Evolutionary conservation across 2,888 invertebrate species (phyloP), one percentile per base, ranked within the genome.

Genomic region (Elmis aenea): DNA sequence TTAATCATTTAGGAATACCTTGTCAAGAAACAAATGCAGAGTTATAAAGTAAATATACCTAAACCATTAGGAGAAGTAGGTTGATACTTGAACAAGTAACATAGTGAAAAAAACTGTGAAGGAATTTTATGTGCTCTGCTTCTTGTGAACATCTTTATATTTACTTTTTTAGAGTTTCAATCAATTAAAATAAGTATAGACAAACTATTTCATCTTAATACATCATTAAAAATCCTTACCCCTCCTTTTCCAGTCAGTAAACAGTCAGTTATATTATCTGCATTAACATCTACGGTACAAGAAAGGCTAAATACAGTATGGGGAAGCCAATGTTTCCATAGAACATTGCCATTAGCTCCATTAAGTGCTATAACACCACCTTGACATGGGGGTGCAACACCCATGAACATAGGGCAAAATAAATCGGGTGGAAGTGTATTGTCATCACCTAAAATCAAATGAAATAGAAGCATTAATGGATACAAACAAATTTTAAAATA

Each of bases 331-430:
- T 77, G 75, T 22, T 77, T 76, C 88, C 88, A 89, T 8, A 87
- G 53, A n/a, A 77, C 74, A 16, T 73, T 67, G 1, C 89, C 89
- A 22, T 74, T 79, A 13, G 57, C 61, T 0, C 88, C 89, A 61
- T 87, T 79, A n/a, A 88, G 58, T 0, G 85, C 85, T 46, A 86
- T 66, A 5, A 86, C 71, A 4, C 88, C 87, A 3, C 87, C 88
- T 45, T 80, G 75, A 59, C 88, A 89, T 1, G 79, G 79, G 3
- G 67, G 58, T 32, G 74, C 71, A 5, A 79, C 77, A 28, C 75
- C 75, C 56, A 85, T 79, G 55, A 81, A 81, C 39, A 83, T 74
- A 42, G 77, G 75, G 54, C 85, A 81, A 27, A 76, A 70, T 45
- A 73, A 70, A 46, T 76, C 74, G 12, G 73, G 69, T 0, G 74